Conservation (phyloP, 2,113 vertebrate species). For the Rattus rattus region DNA sequence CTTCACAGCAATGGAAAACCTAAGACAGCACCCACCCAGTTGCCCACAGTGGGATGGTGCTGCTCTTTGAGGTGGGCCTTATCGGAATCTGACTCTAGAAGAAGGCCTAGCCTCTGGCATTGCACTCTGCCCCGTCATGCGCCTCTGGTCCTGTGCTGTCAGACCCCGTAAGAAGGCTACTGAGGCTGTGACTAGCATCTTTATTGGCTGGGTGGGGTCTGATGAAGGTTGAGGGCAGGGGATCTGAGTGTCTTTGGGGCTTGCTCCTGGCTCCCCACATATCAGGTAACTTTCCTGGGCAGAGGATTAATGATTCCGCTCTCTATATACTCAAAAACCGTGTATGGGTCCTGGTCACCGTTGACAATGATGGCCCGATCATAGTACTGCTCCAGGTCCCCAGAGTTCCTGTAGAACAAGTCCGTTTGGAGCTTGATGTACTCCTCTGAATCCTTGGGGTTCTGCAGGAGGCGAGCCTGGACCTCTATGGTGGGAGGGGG, state of each 20-base stretch:
- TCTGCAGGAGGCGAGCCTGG: constrained; percentile 88
- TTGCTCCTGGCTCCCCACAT: background rate
- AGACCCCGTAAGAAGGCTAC: background rate
- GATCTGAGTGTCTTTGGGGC: background rate
- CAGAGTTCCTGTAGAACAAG: constrained; percentile 82
- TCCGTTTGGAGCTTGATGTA: constrained; percentile 77
- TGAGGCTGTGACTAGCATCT: background rate
- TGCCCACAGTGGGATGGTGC: fast-evolving
- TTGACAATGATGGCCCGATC: constrained; percentile 86
- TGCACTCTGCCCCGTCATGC: too few species aligned
- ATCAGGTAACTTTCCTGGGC: constrained; percentile 72
- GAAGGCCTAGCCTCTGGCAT: fast-evolving
- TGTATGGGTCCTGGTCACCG: constrained; percentile 92
- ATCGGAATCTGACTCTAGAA: background rate
- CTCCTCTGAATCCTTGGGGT: constrained; percentile 87
- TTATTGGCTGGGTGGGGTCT: constrained; percentile 57
- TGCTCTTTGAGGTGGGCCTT: fast-evolving
- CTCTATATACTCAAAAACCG: constrained; percentile 92
- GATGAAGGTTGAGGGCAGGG: background rate
- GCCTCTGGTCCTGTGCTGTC: background rate
- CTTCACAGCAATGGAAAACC: background rate
- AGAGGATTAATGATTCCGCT: constrained; percentile 89
- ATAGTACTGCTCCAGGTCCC: constrained; percentile 87
- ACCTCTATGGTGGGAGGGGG: constrained; percentile 88
- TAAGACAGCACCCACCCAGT: background rate